Percentiles rank a stretch among this genome's conserved stretches.
phyloP scores from a whole-genome alignment of 2,797 vertebrate species.

The Telmatherina bonti region DNA sequence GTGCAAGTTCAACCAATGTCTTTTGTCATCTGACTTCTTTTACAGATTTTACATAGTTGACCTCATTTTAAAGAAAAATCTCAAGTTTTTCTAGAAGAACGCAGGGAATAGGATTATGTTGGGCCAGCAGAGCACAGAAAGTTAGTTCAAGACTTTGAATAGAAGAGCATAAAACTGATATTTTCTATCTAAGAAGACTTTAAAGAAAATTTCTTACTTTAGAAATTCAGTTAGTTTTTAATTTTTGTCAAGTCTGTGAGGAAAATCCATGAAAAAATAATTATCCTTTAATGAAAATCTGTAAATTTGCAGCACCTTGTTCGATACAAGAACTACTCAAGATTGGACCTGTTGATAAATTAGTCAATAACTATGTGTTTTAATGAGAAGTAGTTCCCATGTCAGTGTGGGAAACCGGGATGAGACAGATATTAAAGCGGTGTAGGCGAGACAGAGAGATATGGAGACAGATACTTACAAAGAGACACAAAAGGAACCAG shows the following conservation, averaged over 20 bases:
- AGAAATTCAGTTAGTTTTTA: background rate
- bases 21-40: constrained; percentile 43
- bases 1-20: constrained; percentile 53
- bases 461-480: constrained; percentile 75
- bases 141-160: background rate
- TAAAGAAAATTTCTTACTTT: background rate
- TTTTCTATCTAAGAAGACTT: background rate
- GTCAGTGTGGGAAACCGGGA: constrained; percentile 75
- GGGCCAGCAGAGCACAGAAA: constrained; percentile 1
- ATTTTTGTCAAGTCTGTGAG: background rate
- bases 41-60: constrained; percentile 43
- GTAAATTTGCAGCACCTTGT: background rate
- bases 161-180: background rate
- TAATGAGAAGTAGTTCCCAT: constrained; percentile 61
- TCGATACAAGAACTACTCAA: background rate
- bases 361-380: constrained; percentile 34
- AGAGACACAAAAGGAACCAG: constrained; percentile 68
- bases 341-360: constrained; percentile 8
- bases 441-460: constrained; percentile 67
- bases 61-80: constrained; percentile 49
- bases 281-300: background rate
- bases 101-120: background rate
- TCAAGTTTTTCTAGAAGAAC: constrained; percentile 14
- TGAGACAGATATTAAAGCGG: constrained; percentile 68
- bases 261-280: background rate